phyloP scores from a whole-genome alignment of 2,113 vertebrate species.

The Passer montanus region DNA sequence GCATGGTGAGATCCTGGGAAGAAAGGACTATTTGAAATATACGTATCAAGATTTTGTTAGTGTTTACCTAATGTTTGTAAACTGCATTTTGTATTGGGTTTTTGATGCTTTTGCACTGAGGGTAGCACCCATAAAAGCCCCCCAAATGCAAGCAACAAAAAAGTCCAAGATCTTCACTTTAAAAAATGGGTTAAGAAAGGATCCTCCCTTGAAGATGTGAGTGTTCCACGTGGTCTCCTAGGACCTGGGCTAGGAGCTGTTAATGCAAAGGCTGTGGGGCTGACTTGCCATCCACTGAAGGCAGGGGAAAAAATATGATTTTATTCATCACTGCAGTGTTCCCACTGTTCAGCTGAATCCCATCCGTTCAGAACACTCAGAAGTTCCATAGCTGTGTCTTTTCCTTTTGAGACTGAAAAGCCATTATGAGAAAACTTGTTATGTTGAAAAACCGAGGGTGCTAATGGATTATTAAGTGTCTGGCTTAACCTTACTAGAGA shows the following conservation, averaged over 20 bases:
- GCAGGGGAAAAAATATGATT: background rate
- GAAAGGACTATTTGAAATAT: background rate
- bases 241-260: background rate
- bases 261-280: background rate
- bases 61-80: background rate
- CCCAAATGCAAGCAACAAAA: background rate
- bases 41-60: background rate
- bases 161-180: background rate
- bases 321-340: background rate
- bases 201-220: background rate
- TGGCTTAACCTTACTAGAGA: constrained; percentile 33
- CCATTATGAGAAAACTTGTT: constrained; percentile 17
- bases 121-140: background rate
- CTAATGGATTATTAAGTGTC: constrained; percentile 65
- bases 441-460: constrained; percentile 5
- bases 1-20: background rate
- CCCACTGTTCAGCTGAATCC: background rate
- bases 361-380: background rate
- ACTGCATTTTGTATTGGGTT: background rate
- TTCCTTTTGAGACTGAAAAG: constrained; percentile 26
- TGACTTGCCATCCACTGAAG: background rate
- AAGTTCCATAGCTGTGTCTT: background rate
- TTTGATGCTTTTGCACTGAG: background rate
- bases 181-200: background rate
- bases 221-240: background rate